phyloP scores from a whole-genome alignment of 2,888 invertebrate species.

The Boloria euphrosyne region DNA sequence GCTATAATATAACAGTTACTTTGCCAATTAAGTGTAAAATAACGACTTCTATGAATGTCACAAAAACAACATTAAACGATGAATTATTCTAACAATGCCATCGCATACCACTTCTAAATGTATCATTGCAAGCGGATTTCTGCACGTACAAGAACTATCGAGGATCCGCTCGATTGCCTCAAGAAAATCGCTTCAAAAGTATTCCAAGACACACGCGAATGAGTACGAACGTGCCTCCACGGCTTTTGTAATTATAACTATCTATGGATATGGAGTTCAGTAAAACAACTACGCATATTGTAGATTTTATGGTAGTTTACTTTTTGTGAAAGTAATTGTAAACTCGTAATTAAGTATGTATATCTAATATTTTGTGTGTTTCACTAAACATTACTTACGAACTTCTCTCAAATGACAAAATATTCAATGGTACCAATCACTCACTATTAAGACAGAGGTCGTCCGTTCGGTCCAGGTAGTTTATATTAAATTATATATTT shows the following conservation, averaged over 20 bases:
- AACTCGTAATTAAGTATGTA: not conserved
- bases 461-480: too few species aligned
- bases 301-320: not conserved
- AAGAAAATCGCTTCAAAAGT: conserved; percentile 34
- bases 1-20: too few species aligned
- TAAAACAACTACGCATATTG: not conserved
- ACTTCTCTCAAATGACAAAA: too few species aligned
- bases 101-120: conserved; percentile 26
- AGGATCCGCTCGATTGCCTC: conserved; percentile 33
- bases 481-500: too few species aligned
- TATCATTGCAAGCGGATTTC: conserved; percentile 25
- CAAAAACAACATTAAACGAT: not conserved
- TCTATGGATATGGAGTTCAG: not conserved
- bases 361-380: not conserved
- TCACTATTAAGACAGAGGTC: too few species aligned
- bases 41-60: not conserved
- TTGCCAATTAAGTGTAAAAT: too few species aligned
- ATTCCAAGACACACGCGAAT: conserved; percentile 28
- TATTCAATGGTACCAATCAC: too few species aligned
- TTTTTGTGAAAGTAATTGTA: not conserved
- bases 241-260: conserved; percentile 22
- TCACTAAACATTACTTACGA: too few species aligned
- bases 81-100: not conserved
- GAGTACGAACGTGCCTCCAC: conserved; percentile 28
- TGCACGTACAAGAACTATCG: conserved; percentile 37